phyloP scores from a whole-genome alignment of 2,113 vertebrate genomes.

The Ciconia boyciana region DNA sequence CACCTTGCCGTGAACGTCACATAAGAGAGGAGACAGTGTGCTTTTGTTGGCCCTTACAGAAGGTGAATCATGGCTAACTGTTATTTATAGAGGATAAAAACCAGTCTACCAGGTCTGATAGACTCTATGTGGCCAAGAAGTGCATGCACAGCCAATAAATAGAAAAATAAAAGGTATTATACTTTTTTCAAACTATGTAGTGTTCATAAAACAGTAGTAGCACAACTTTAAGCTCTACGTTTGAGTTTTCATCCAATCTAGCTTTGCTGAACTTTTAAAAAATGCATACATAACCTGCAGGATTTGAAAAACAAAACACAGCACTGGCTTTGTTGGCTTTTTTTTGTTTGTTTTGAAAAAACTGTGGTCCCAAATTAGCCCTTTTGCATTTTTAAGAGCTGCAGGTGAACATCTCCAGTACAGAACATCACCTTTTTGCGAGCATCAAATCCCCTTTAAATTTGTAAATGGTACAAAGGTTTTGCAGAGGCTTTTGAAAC shows the following conservation, averaged over 20 bases:
- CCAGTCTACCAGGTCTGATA: background rate
- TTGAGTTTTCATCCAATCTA: background rate
- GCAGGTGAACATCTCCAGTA: background rate
- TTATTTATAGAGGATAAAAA: background rate
- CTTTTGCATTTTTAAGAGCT: background rate
- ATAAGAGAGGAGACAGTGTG: background rate
- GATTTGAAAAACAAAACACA: background rate
- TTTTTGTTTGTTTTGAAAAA: background rate
- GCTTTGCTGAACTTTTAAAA: background rate
- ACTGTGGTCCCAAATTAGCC: background rate
- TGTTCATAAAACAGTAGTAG: slow-evolving; percentile 20
- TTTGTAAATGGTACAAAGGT: background rate
- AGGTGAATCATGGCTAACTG: background rate
- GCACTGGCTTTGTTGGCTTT: background rate
- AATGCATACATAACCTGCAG: background rate
- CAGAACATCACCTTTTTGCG: background rate
- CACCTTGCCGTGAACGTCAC: background rate
- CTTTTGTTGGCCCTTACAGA: background rate
- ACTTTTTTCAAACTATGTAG: background rate
- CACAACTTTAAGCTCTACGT: background rate
- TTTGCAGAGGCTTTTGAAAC: background rate
- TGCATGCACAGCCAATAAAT: slow-evolving; percentile 1
- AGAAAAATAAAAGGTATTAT: background rate
- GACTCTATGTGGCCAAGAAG: background rate
- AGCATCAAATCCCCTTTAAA: background rate